These are phyloP conservation scores for Rhinoptilus africanus DNA, from an alignment of 2,113 vertebrate genomes.

Conservation along the genomic window DNA sequence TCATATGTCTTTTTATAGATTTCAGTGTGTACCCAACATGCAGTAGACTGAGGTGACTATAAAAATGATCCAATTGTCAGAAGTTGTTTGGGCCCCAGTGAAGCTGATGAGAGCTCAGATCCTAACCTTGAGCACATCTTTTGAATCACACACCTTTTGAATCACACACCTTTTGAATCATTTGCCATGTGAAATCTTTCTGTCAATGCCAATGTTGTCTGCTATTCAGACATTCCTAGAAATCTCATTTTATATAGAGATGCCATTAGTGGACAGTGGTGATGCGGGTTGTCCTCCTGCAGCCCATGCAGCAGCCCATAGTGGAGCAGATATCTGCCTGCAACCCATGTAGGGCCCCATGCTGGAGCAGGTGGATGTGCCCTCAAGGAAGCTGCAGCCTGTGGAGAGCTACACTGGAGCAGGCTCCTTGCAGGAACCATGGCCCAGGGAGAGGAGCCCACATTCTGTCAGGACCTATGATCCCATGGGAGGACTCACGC, in stretches of 20 bases:
- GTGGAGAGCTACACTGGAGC: not conserved
- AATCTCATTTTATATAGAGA: not conserved
- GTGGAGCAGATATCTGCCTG: not conserved
- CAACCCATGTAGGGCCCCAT: accelerated
- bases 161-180: not conserved
- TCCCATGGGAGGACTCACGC: too few species aligned
- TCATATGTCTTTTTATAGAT: not conserved
- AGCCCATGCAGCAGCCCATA: not conserved
- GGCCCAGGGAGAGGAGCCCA: not conserved
- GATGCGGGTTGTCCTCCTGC: not conserved
- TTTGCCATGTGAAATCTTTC: not conserved
- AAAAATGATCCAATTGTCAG: not conserved
- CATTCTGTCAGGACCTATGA: too few species aligned
- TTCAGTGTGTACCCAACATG: not conserved
- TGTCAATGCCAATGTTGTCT: not conserved
- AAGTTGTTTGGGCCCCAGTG: not conserved
- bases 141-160: not conserved
- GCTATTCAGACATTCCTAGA: not conserved
- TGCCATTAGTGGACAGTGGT: too few species aligned
- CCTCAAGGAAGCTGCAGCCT: not conserved
- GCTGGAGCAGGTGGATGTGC: not conserved
- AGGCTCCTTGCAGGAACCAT: not conserved
- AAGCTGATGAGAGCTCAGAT: not conserved
- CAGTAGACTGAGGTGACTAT: not conserved
- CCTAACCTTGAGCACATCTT: not conserved